Percentiles rank a stretch among this genome's conserved stretches.
Evolutionary conservation across 53 echinoderm and acorn worm genomes (phyloP).

Genomic region (Holothuria leucospilota): DNA sequence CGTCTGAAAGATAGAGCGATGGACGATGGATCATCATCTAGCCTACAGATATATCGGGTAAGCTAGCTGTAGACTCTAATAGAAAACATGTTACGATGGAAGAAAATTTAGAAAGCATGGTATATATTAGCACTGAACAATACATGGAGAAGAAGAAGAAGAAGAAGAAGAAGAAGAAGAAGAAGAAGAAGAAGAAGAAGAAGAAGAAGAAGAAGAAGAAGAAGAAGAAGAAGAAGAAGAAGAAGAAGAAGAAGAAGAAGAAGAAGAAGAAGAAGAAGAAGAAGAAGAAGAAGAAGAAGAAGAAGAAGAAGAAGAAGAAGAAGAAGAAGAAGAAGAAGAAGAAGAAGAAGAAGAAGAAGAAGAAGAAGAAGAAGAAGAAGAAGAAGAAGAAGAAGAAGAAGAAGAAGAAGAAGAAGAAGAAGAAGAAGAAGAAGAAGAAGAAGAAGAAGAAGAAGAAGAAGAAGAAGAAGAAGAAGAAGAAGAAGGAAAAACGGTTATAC

Average conservation of each 20-base stretch:
- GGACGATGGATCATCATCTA: too few relatives aligned
- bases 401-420: slow-evolving; percentile 9
- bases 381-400: slow-evolving; percentile 9
- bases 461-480: too few relatives aligned
- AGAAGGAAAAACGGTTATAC: not conserved
- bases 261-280: slow-evolving; percentile 9
- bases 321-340: slow-evolving; percentile 9
- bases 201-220: slow-evolving; percentile 9
- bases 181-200: slow-evolving; percentile 9
- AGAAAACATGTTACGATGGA: too few relatives aligned
- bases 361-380: slow-evolving; percentile 9
- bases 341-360: slow-evolving; percentile 9
- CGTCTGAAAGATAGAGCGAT: too few relatives aligned
- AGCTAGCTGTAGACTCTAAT: too few relatives aligned
- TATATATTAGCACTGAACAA: too few relatives aligned
- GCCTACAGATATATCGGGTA: too few relatives aligned
- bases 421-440: slow-evolving; percentile 9
- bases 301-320: slow-evolving; percentile 9
- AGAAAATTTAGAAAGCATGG: too few relatives aligned
- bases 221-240: slow-evolving; percentile 9
- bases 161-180: slow-evolving; percentile 9
- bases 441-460: slow-evolving; percentile 9
- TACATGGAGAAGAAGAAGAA: not conserved
- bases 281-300: slow-evolving; percentile 9
- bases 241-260: slow-evolving; percentile 9